Evolutionary conservation across 2,888 invertebrate species (phyloP).

Genomic region (Stenchaetothrips biformis): DNA sequence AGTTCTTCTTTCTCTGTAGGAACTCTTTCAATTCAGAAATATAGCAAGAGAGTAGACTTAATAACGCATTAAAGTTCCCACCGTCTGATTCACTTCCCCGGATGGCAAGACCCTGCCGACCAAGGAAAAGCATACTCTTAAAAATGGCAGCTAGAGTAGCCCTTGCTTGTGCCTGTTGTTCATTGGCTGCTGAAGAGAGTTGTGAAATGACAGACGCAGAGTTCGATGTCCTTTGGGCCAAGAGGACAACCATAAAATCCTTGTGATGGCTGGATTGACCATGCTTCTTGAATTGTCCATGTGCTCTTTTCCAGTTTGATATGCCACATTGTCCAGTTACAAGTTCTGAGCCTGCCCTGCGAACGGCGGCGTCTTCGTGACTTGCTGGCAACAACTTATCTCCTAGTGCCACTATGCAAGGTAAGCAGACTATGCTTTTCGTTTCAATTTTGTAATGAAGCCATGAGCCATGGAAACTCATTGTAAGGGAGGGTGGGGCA

Average conservation of each 20-base stretch:
- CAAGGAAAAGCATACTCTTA: neutral
- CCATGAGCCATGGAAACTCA: neutral
- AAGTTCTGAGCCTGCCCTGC: neutral
- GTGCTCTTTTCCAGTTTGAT: neutral
- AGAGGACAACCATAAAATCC: neutral
- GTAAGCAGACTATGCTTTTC: neutral
- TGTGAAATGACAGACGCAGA: neutral
- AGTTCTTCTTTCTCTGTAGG: neutral
- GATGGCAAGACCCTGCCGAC: neutral
- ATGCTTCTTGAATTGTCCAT: neutral
- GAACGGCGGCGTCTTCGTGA: neutral
- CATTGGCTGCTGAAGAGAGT: neutral
- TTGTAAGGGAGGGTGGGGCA: no score
- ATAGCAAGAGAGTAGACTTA: neutral
- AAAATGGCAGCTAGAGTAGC: neutral
- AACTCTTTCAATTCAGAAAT: neutral
- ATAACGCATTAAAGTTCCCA: neutral
- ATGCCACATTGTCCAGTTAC: neutral
- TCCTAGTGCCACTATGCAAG: neutral
- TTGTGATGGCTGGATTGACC: neutral
- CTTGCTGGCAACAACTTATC: neutral
- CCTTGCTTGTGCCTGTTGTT: neutral
- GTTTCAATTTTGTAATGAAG: neutral
- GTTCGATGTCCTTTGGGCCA: no score
- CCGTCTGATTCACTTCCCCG: neutral